Conservation (phyloP, 53 echinoderm and acorn worm species). For the Henricia sp. region DNA sequence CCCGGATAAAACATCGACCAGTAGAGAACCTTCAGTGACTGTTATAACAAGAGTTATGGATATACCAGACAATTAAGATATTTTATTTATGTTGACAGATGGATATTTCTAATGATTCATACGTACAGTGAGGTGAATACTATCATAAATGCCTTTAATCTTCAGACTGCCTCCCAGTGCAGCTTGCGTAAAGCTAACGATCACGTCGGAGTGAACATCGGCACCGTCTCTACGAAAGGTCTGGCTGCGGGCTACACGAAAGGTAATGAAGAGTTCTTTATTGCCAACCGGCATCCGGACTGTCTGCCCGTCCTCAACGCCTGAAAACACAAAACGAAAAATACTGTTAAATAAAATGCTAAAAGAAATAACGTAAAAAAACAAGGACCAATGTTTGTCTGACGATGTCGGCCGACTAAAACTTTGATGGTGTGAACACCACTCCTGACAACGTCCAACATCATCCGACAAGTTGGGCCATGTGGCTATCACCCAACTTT, state of each 20-base stretch:
- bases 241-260: constrained; percentile 84
- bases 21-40: too few relatives aligned
- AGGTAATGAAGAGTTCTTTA: constrained; percentile 91
- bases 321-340: constrained; percentile 44
- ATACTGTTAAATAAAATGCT: not conserved
- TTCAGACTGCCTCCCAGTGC: constrained; percentile 89
- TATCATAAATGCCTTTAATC: constrained; percentile 94
- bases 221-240: constrained; percentile 89
- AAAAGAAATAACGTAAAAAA: not conserved
- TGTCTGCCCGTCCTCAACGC: constrained; percentile 98
- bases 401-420: too few relatives aligned
- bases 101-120: too few relatives aligned
- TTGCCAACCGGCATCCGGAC: constrained; percentile 96
- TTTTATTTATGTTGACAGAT: too few relatives aligned
- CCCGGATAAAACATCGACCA: too few relatives aligned
- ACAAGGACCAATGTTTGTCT: not conserved
- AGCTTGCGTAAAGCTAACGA: constrained; percentile 90
- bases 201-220: constrained; percentile 91
- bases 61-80: too few relatives aligned
- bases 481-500: too few relatives aligned
- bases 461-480: too few relatives aligned
- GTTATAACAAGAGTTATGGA: too few relatives aligned
- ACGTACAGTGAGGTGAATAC: too few relatives aligned
- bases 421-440: too few relatives aligned
- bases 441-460: too few relatives aligned